Base-by-base conservation (phyloP, 2,113 vertebrate species). In the Emydura subglobosa region DNA sequence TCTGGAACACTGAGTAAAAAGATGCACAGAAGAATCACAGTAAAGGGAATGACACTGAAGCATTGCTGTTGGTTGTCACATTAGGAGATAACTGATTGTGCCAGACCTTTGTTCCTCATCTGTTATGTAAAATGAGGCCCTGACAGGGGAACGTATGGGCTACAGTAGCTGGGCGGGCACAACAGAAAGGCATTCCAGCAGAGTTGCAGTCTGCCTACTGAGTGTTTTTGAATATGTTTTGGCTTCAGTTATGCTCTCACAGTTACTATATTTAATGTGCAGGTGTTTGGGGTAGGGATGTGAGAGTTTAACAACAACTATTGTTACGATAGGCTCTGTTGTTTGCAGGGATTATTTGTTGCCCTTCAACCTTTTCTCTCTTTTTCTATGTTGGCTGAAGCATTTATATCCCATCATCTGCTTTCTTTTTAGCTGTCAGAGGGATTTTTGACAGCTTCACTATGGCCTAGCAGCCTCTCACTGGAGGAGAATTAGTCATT, bases 371-470 rank as follows among this genome's bases (percentile, higher is more conserved):
- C 14, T 16, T 31, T 21, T 47, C 14, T 44, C 55, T 44, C 55
- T 42, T 44, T 29, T 10, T 14, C 55, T 44, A 49, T 72, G 34
- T 22, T 72, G 34, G 16, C 65, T 72, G 34, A 72, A 72, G 17
- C 65, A 72, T 39, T 72, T 72, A 72, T 72, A 72, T 22, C 65
- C 13, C 65, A 81, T 88, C 47, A 51, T 49, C 61, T 80, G 34
- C 16, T 92, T 92, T 82, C 31, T 84, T 39, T 49, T 79, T 88
- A 50, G 74, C 86, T 61, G 25, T 50, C 87, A 34, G 34, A 5
- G 57, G 85, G 86, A 47, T 57, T 95, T 94, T 92, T 88, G 44
- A 53, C 91, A 89, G 82, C 5, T 16, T 87, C 86, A 87, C n/a
- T 22, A 61, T 74, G 82, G 53, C 25, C 89, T 82, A 82, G 34